Conservation (phyloP, 2,113 vertebrate species). For the Lonchura striata region DNA sequence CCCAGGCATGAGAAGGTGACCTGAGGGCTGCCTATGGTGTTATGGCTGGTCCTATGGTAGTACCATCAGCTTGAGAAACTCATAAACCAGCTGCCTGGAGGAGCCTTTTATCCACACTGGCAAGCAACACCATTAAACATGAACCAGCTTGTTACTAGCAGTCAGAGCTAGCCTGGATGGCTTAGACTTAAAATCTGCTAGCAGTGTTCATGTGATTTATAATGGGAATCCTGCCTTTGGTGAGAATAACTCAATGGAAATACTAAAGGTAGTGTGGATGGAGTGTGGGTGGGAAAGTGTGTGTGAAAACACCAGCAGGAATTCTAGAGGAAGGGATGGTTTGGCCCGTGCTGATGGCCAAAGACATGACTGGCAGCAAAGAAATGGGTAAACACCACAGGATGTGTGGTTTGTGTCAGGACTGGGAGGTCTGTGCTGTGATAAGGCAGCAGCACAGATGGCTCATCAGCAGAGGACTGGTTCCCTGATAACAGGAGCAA, state of each 20-base stretch:
- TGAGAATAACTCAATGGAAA: background rate
- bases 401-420: background rate
- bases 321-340: background rate
- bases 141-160: background rate
- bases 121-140: background rate
- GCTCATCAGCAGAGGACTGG: background rate
- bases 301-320: background rate
- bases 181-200: background rate
- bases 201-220: background rate
- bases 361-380: background rate
- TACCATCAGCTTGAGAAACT: background rate
- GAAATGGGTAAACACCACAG: background rate
- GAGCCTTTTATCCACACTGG: background rate
- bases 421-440: conserved; percentile 1
- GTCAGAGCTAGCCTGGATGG: background rate
- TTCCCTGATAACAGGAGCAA: background rate
- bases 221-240: background rate
- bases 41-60: background rate
- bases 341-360: background rate
- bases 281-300: background rate
- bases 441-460: conserved; percentile 33
- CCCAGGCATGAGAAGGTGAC: background rate
- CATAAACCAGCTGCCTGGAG: background rate
- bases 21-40: background rate
- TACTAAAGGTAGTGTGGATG: background rate